A percentile compares a stretch with the other conserved stretches of the same genome.
Conservation (phyloP, 2,797 vertebrate species). For the Hybognathus amarus region DNA sequence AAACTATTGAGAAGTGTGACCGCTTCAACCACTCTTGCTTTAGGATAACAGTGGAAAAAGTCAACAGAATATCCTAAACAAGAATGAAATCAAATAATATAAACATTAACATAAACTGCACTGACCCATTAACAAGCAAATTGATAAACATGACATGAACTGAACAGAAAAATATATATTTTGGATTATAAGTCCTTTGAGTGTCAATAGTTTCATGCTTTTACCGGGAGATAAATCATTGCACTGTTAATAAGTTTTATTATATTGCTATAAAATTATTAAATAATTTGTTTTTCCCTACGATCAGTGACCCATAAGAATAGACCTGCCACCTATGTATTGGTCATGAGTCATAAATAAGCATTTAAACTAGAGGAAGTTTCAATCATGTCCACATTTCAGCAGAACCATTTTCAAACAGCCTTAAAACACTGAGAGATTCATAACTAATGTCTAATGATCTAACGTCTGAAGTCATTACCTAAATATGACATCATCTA, state of each 20-base stretch:
- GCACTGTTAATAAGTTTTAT: neutral
- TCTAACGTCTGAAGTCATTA: neutral
- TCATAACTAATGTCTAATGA: neutral
- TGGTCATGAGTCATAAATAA: neutral
- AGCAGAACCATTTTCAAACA: neutral
- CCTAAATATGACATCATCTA: constrained; percentile 28
- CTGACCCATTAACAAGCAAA: neutral
- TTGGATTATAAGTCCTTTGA: neutral
- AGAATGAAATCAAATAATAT: neutral
- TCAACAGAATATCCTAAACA: neutral
- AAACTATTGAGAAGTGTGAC: neutral
- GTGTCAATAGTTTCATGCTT: neutral
- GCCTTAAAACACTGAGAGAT: neutral
- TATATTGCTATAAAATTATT: too few species aligned
- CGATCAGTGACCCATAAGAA: neutral
- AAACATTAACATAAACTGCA: neutral
- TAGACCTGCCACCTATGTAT: neutral
- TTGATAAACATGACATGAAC: neutral
- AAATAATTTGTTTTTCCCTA: too few species aligned
- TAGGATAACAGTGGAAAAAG: neutral
- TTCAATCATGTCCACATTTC: neutral
- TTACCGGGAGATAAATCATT: neutral
- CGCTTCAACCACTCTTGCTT: neutral
- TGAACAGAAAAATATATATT: neutral
- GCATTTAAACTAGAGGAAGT: neutral